phyloP scores from a whole-genome alignment of 2,888 invertebrate species.

The Argynnis bischoffii region DNA sequence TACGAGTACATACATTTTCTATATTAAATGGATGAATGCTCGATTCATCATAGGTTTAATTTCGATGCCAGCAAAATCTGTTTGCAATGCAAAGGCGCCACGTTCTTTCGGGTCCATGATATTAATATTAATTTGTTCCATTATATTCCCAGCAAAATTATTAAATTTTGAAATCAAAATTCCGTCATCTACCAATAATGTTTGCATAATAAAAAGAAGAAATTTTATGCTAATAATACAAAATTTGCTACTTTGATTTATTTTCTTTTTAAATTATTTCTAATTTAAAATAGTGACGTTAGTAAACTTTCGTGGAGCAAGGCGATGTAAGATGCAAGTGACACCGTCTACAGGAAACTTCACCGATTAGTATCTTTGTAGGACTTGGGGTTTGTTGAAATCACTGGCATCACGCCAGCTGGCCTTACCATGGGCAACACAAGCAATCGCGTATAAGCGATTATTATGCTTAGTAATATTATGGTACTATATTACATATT shows the following conservation, averaged over 20 bases:
- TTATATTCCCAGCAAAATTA: constrained; percentile 2
- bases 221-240: not conserved
- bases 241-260: not conserved
- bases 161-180: constrained; percentile 15
- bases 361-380: not conserved
- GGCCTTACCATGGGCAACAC: not conserved
- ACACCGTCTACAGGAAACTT: not conserved
- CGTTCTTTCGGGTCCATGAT: constrained; percentile 9
- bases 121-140: constrained; percentile 16
- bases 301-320: not conserved
- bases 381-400: not conserved
- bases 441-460: not conserved
- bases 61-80: constrained; percentile 17
- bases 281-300: not conserved
- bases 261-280: not conserved
- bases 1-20: not conserved
- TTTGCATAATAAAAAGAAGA: constrained; percentile 4
- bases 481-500: no score
- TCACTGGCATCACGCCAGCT: not conserved
- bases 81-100: constrained; percentile 13
- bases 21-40: constrained; percentile 1
- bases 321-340: no score
- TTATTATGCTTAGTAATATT: no score
- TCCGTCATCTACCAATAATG: constrained; percentile 15
- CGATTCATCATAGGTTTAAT: constrained; percentile 19